Evolutionary conservation across 2,797 vertebrate species (phyloP).

Genomic region (Micrastur ruficollis): DNA sequence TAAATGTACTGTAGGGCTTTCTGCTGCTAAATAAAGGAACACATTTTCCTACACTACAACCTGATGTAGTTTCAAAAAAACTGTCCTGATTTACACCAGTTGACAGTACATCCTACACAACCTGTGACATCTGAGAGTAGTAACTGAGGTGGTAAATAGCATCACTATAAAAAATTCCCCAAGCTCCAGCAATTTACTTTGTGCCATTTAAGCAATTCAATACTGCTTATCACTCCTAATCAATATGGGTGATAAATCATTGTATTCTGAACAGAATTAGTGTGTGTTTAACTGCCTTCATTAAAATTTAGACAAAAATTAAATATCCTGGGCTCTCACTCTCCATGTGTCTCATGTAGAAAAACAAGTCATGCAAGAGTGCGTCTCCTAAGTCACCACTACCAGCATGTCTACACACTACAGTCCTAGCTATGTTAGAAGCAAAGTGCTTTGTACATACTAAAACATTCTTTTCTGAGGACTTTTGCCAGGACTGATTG

Average conservation of each 20-base stretch:
- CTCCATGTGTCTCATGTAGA: not conserved
- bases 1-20: not conserved
- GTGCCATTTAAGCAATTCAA: not conserved
- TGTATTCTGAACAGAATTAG: not conserved
- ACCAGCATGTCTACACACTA: not conserved
- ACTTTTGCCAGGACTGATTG: not conserved
- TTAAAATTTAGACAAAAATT: not conserved
- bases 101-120: slow-evolving; percentile 4
- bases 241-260: not conserved
- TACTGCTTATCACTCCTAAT: not conserved
- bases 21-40: slow-evolving; percentile 21
- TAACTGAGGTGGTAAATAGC: slow-evolving; percentile 17
- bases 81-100: slow-evolving; percentile 1
- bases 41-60: slow-evolving; percentile 1
- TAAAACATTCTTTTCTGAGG: not conserved
- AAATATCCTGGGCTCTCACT: not conserved
- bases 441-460: not conserved
- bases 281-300: not conserved
- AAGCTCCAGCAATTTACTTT: not conserved
- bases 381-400: not conserved
- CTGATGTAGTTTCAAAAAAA: not conserved
- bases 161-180: not conserved
- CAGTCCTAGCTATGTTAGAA: not conserved
- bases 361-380: not conserved
- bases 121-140: slow-evolving; percentile 5